phyloP scores from a whole-genome alignment of 2,888 invertebrate species.

The Troides helena region DNA sequence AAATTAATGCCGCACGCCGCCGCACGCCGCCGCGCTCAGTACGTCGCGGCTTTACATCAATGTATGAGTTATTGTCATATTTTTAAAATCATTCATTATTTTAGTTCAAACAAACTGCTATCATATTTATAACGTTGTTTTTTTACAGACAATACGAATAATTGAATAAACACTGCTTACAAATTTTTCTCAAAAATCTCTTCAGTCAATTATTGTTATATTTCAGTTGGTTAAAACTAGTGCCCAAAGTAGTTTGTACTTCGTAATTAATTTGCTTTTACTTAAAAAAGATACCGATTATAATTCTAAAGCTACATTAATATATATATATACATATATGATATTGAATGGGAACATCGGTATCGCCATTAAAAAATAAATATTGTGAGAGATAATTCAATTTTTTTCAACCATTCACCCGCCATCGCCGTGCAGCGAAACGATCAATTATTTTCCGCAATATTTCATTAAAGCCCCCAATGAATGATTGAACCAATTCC shows the following conservation, averaged over 20 bases:
- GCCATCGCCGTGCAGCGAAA: constrained; percentile 10
- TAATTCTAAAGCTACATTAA: no score
- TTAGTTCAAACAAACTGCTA: background rate
- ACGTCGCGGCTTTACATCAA: background rate
- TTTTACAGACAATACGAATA: no score
- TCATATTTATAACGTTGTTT: no score
- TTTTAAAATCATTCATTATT: background rate
- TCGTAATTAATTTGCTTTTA: no score
- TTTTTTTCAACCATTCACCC: constrained; percentile 14
- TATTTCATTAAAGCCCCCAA: constrained; percentile 30
- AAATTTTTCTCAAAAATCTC: no score
- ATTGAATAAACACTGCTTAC: no score
- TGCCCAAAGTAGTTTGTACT: no score
- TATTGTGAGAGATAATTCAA: background rate
- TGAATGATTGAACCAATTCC: constrained; percentile 30
- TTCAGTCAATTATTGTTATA: no score
- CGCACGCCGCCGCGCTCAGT: background rate
- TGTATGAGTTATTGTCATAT: constrained; percentile 3
- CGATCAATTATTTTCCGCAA: constrained; percentile 30
- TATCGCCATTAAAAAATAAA: background rate
- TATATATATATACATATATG: background rate
- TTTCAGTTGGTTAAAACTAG: no score
- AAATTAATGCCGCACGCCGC: constrained; percentile 12
- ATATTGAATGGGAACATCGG: background rate
- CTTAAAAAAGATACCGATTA: no score